Evolutionary conservation across 2,113 vertebrate species (phyloP).

Genomic region (Eidolon helvum): DNA sequence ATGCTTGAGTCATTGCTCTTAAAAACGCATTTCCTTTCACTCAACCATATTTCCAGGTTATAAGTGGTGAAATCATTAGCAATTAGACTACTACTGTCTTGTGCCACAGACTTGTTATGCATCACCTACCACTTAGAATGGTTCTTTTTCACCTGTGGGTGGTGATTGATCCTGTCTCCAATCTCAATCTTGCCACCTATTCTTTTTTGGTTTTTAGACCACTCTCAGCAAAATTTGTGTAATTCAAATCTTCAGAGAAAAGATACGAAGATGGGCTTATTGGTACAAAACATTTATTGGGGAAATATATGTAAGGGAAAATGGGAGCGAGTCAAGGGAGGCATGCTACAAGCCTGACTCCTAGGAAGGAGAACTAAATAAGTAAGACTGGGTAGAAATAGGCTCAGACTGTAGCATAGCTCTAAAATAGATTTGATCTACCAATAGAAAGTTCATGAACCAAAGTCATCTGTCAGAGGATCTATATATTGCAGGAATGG

Average conservation of each 20-base stretch:
- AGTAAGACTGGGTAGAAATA: neutral
- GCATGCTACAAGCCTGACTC: neutral
- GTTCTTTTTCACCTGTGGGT: neutral
- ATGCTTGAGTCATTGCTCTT: neutral
- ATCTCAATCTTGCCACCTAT: neutral
- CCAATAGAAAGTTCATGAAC: neutral
- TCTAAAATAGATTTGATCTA: neutral
- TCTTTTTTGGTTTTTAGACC: neutral
- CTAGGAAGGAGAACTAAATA: neutral
- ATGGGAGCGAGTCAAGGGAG: neutral
- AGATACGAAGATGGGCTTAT: neutral
- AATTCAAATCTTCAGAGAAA: neutral
- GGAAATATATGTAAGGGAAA: neutral
- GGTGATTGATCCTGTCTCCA: neutral
- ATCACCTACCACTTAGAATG: neutral
- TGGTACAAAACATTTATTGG: neutral
- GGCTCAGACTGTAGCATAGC: neutral
- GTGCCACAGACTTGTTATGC: neutral
- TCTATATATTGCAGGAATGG: neutral
- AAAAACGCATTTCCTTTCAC: neutral
- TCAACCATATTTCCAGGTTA: neutral
- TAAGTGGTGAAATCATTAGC: neutral
- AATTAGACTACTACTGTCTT: neutral
- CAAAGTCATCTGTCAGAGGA: neutral
- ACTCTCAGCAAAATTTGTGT: neutral